These are phyloP conservation scores for Bungarus multicinctus DNA, from an alignment of 2,113 vertebrate genomes.

Conservation along the genomic window DNA sequence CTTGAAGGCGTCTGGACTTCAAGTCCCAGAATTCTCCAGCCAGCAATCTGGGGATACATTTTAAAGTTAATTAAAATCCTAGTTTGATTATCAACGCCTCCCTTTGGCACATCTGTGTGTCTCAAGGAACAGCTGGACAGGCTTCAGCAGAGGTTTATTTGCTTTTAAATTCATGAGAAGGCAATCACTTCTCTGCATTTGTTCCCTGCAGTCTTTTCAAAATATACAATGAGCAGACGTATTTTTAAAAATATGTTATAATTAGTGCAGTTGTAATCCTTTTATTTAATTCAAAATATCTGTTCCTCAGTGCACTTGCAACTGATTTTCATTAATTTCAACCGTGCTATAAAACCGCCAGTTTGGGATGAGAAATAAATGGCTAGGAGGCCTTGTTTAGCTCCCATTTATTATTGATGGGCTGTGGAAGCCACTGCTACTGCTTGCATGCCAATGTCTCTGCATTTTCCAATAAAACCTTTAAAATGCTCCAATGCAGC, in stretches of 20 bases:
- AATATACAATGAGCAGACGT: neutral
- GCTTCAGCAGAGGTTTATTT: constrained; percentile 2
- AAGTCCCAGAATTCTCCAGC: neutral
- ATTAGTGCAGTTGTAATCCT: constrained; percentile 28
- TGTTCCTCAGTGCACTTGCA: constrained; percentile 50
- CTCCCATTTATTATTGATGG: constrained; percentile 28
- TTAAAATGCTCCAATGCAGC: constrained; percentile 27
- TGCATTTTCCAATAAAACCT: constrained; percentile 25
- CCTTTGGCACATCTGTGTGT: neutral
- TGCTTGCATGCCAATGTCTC: constrained; percentile 14
- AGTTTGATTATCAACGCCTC: neutral
- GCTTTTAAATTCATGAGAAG: constrained; percentile 25
- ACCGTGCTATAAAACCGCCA: constrained; percentile 45
- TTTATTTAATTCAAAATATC: constrained; percentile 19
- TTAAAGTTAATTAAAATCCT: neutral
- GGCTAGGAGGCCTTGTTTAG: constrained; percentile 36
- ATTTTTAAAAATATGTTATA: constrained; percentile 31
- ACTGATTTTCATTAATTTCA: constrained; percentile 52
- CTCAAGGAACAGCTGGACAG: neutral
- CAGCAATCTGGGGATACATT: neutral
- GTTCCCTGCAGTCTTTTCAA: constrained; percentile 16
- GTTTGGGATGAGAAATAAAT: constrained; percentile 40
- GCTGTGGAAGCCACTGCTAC: constrained; percentile 35
- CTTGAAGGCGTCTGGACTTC: neutral
- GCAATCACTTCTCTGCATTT: neutral